These are phyloP conservation scores for Pammene aurita DNA, from an alignment of 2,888 invertebrate genomes.

Conservation along the genomic window DNA sequence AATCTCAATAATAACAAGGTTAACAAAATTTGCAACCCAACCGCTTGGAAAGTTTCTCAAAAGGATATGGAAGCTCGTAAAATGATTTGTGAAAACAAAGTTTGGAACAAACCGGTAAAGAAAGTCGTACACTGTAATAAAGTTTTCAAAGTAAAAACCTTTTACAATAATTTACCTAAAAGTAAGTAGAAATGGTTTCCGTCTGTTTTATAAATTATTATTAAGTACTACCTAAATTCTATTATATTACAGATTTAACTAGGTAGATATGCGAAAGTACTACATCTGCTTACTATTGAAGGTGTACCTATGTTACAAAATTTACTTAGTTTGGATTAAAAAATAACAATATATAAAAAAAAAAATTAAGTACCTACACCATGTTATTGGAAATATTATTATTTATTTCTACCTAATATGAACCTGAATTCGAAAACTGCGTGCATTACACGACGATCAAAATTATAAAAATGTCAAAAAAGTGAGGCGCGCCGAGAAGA, in stretches of 20 bases:
- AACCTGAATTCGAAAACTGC: too few relatives aligned
- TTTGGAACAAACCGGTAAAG: conserved; percentile 4
- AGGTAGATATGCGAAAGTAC: too few relatives aligned
- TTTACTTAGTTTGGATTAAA: too few relatives aligned
- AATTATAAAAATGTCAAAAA: too few relatives aligned
- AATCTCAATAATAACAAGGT: neutral
- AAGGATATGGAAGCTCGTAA: conserved; percentile 15
- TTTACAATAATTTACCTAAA: neutral
- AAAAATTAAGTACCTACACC: too few relatives aligned
- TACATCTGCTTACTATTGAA: too few relatives aligned
- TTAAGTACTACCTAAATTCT: neutral
- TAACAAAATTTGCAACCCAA: neutral
- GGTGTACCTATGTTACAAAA: too few relatives aligned
- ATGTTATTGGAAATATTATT: too few relatives aligned
- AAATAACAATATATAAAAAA: too few relatives aligned
- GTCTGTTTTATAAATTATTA: neutral
- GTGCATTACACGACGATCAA: too few relatives aligned
- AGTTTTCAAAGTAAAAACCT: neutral
- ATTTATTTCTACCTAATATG: too few relatives aligned
- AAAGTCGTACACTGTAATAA: conserved; percentile 2
- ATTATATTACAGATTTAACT: neutral
- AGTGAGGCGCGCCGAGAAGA: too few relatives aligned
- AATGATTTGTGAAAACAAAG: conserved; percentile 21
- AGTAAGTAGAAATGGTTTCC: neutral
- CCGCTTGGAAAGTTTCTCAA: conserved; percentile 17